Evolutionary conservation across 2,888 invertebrate species (phyloP), one percentile per base, ranked within the genome.

Genomic region (Halocaridina rubra): DNA sequence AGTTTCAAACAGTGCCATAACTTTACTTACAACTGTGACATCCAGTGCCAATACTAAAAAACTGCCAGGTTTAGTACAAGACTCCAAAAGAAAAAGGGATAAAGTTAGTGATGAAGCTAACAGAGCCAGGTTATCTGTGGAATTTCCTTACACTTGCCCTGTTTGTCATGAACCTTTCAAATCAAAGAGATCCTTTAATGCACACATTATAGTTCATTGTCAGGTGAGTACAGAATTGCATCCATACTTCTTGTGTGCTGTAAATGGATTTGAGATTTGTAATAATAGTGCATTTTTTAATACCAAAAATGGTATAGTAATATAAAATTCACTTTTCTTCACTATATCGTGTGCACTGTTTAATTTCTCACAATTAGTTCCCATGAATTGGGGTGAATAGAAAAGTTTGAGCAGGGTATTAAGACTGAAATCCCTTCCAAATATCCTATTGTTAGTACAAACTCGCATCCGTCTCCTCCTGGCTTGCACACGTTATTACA

Each of bases 141-240:
- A 79, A 22, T 80, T 57, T 16, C 71, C 77, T 0, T 74, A 74
- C 72, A 64, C 61, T 1, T 86, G 86, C 22, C 86, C 86, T 13
- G 82, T 86, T 3, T 86, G 86, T 30, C 67, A 80, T 4, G 75
- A 82, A 32, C 22, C 29, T 3, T 82, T 86, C 33, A 74, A 75
- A 57, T 79, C 79, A 4, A 86, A 86, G 29, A 27, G 86, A 19
- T 79, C 79, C 5, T 86, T 86, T 22, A 86, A 86, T 75, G 71
- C 86, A 2, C 86, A 86, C 76, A 86, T 86, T 3, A 64, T 86
- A 39, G 75, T 86, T 39, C 86, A 86, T 39, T 86, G 86, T 39
- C 86, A 86, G 75, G 86, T 82, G 61, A 74, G 71, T 24, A 33
- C n/a, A n/a, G n/a, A n/a, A n/a, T n/a, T n/a, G n/a, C n/a, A n/a